Base-by-base conservation (phyloP, 2,113 vertebrate genomes). In the Ellobius talpinus region DNA sequence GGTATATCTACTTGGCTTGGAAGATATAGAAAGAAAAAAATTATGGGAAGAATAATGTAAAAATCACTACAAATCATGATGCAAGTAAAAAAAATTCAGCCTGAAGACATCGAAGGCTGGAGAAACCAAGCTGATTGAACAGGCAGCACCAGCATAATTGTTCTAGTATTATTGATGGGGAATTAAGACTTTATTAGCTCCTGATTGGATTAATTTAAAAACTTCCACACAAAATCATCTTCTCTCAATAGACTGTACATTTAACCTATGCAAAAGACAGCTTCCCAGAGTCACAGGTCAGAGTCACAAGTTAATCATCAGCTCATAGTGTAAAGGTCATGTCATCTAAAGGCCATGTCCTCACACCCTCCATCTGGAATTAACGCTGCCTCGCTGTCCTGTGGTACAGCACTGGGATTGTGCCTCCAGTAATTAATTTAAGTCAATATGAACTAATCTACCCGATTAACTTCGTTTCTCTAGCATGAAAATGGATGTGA, bases 121-220 rank as follows among this genome's bases (percentile, higher is more conserved):
- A 36, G 47, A 85, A 88, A 93, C 23, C n/a, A 76, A 55, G 5
- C 21, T 88, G n/a, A 79, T 61, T 58, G 5, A 55, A 31, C 6
- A 66, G 72, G 19, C 76, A 8, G 26, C 29, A 26, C 31, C n/a
- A 77, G 61, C 8, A 23, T 29, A 31, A 70, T 8, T 84, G 93
- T n/a, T 70, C 74, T 70, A 74, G 63, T 70, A 36, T 5, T 13
- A 19, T 39, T 85, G 21, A 55, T 63, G 19, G 1, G 65, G 2
- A 12, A 45, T 85, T 21, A 90, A 42, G 70, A 7, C 36, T 96
- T 78, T 82, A 55, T 89, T 96, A 47, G 6, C 26, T 96, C n/a
- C n/a, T 95, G 23, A 42, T 16, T 89, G 3, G 50, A 61, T 92
- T 87, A 79, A 92, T 91, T 95, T 85, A 84, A 87, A 39, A 92